Evolutionary conservation across 2,797 vertebrate species (phyloP).

Genomic region (Sebastolobus alascanus): DNA sequence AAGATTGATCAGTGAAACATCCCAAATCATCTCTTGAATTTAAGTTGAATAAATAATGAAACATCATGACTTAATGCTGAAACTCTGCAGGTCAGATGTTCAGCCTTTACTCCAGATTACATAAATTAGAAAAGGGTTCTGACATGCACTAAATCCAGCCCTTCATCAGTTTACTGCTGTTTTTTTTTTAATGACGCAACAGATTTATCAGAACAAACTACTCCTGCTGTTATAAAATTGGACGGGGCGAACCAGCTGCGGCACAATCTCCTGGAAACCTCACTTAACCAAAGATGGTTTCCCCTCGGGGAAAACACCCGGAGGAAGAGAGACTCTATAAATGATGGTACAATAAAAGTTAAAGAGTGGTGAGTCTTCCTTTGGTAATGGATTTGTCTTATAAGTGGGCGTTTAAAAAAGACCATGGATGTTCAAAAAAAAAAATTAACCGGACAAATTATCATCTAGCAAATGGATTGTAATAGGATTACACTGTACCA

Average conservation of each 20-base stretch:
- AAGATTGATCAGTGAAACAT: not conserved
- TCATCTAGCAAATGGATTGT: slow-evolving; percentile 24
- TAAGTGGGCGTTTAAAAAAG: not conserved
- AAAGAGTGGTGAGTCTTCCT: slow-evolving; percentile 8
- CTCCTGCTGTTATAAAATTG: slow-evolving; percentile 16
- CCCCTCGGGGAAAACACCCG: slow-evolving; percentile 21
- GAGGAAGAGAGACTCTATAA: slow-evolving; percentile 15
- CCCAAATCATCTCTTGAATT: not conserved
- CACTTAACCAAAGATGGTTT: slow-evolving; percentile 34
- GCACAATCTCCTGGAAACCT: slow-evolving; percentile 46
- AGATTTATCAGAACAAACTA: slow-evolving; percentile 24
- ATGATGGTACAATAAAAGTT: slow-evolving; percentile 24
- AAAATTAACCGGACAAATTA: slow-evolving; percentile 15
- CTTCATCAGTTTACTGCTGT: not conserved
- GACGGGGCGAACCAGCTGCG: slow-evolving; percentile 11
- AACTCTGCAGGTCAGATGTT: not conserved
- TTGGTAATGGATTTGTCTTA: not conserved
- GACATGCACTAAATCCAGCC: not conserved
- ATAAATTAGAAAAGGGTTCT: not conserved
- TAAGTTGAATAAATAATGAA: not conserved
- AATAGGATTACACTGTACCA: slow-evolving; percentile 37
- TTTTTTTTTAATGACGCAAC: slow-evolving; percentile 10
- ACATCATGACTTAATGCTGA: too few species aligned
- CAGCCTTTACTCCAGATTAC: not conserved
- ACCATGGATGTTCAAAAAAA: not conserved